These are phyloP conservation scores for Perdix hodgsoniae DNA, from an alignment of 2,797 vertebrate genomes.

Conservation along the genomic window DNA sequence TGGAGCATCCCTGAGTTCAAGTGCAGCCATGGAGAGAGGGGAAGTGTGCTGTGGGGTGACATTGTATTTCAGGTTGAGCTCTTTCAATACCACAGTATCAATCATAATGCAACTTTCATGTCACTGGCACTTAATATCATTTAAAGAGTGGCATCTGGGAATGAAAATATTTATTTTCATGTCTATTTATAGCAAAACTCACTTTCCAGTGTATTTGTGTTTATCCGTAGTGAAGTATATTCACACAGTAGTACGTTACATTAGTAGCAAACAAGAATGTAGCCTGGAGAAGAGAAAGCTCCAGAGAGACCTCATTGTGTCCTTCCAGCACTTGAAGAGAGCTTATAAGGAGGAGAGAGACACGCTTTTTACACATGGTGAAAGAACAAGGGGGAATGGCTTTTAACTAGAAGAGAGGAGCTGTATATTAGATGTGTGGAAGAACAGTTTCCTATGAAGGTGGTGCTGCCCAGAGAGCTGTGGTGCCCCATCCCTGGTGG, in stretches of 20 bases:
- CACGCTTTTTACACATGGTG: not conserved
- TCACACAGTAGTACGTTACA: not conserved
- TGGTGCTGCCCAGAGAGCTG: not conserved
- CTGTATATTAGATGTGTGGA: not conserved
- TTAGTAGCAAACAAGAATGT: not conserved
- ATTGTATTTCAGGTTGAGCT: not conserved
- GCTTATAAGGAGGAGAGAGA: not conserved
- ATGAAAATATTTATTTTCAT: not conserved
- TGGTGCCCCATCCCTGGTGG: not conserved
- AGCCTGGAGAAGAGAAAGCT: too few relatives aligned
- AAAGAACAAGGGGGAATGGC: not conserved
- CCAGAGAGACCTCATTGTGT: too few relatives aligned
- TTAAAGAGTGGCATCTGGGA: not conserved
- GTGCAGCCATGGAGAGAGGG: not conserved
- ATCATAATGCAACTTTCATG: not conserved
- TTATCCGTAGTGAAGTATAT: not conserved
- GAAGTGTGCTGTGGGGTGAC: not conserved
- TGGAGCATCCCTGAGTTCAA: not conserved
- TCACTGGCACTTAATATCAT: slow-evolving; percentile 30
- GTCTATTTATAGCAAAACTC: slow-evolving; percentile 28
- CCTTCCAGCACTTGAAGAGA: not conserved
- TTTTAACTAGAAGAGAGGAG: not conserved
- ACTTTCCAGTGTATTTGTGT: not conserved
- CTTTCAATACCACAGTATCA: not conserved
- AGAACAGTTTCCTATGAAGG: not conserved